phyloP scores from a whole-genome alignment of 2,113 vertebrate species.

The Terrapene triunguis region DNA sequence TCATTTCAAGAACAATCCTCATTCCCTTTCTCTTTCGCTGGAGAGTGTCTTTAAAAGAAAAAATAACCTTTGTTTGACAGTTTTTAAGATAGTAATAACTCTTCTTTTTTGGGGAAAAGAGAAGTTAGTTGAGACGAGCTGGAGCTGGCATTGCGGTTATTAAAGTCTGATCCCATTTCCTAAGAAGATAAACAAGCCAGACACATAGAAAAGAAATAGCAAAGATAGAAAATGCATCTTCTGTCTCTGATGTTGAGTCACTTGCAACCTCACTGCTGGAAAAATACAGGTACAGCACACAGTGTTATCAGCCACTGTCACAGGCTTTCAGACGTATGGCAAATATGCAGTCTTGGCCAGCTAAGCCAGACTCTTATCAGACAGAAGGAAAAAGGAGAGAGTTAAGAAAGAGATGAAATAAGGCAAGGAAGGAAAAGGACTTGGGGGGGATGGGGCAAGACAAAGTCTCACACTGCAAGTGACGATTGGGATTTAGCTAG shows the following conservation, averaged over 20 bases:
- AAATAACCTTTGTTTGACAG: neutral
- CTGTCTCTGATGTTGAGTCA: neutral
- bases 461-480: neutral
- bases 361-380: neutral
- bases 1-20: neutral
- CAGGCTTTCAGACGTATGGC: neutral
- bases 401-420: neutral
- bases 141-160: neutral
- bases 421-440: neutral
- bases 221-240: neutral
- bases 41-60: neutral
- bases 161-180: neutral
- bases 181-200: neutral
- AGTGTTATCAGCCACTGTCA: neutral
- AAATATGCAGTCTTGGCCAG: neutral
- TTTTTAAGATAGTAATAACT: neutral
- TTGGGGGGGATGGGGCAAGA: neutral
- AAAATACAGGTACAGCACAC: neutral
- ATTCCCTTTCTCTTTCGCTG: neutral
- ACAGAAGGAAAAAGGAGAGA: neutral
- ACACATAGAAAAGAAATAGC: neutral
- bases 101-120: neutral
- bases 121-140: neutral
- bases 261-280: neutral
- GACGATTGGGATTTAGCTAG: neutral